These are phyloP conservation scores for Catocala nupta DNA, from an alignment of 2,888 invertebrate species.

Conservation along the genomic window DNA sequence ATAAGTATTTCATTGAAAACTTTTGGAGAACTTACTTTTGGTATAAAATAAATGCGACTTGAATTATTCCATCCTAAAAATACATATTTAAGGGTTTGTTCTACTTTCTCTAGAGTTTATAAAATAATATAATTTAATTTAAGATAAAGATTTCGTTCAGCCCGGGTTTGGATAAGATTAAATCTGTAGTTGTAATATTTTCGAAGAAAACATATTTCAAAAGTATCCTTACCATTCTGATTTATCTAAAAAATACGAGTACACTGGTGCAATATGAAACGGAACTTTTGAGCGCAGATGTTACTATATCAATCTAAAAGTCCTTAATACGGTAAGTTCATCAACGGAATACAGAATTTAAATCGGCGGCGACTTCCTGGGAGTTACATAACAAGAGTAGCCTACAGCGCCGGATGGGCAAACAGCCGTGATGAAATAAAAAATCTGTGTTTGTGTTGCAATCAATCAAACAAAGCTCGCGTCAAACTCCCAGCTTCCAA, in stretches of 20 bases:
- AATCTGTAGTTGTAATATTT: slow-evolving; percentile 16
- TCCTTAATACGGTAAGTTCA: slow-evolving; percentile 49
- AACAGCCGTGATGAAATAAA: slow-evolving; percentile 76
- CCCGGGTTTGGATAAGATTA: background rate
- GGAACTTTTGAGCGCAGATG: slow-evolving; percentile 54
- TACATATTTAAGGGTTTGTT: background rate
- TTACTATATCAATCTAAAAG: slow-evolving; percentile 42
- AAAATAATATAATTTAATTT: slow-evolving; percentile 10
- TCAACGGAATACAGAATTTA: slow-evolving; percentile 50
- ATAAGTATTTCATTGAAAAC: background rate
- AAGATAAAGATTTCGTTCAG: slow-evolving; percentile 23
- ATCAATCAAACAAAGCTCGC: slow-evolving; percentile 83
- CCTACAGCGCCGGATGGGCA: slow-evolving; percentile 58
- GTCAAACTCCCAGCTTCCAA: slow-evolving; percentile 67
- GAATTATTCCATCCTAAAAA: background rate
- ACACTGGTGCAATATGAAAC: slow-evolving; percentile 27
- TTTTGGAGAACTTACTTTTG: slow-evolving; percentile 1
- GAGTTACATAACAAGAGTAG: slow-evolving; percentile 63
- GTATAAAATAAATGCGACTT: background rate
- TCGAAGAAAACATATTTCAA: slow-evolving; percentile 26
- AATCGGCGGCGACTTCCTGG: slow-evolving; percentile 39
- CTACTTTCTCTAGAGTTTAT: background rate
- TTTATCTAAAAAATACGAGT: slow-evolving; percentile 33
- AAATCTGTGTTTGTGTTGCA: slow-evolving; percentile 81
- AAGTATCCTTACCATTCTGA: slow-evolving; percentile 30